Percentiles rank a stretch among this genome's conserved stretches.
phyloP scores from a whole-genome alignment of 2,888 invertebrate species.

The Drosophila tanythrix region DNA sequence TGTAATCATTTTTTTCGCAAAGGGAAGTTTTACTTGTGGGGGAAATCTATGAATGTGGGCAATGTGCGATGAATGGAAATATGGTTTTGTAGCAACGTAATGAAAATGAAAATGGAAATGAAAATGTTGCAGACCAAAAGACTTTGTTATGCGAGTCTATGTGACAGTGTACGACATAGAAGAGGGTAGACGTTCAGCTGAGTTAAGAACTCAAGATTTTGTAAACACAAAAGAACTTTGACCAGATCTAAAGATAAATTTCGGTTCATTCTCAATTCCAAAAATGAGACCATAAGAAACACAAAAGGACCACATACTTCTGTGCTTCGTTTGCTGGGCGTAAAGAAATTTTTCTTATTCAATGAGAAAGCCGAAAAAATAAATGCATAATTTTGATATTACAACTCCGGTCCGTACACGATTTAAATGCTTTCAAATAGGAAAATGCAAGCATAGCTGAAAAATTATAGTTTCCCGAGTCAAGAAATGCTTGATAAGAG shows the following conservation, averaged over 20 bases:
- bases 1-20: conserved; percentile 65
- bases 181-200: not conserved
- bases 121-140: conserved; percentile 41
- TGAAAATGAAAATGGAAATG: conserved; percentile 33
- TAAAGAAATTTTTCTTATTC: conserved; percentile 3
- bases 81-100: conserved; percentile 41
- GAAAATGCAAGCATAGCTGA: conserved; percentile 18
- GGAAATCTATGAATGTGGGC: conserved; percentile 13
- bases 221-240: not conserved
- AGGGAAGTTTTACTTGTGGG: conserved; percentile 29
- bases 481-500: conserved; percentile 44
- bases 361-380: conserved; percentile 1
- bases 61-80: conserved; percentile 28
- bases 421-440: conserved; percentile 25
- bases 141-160: conserved; percentile 39
- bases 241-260: not conserved
- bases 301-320: not conserved
- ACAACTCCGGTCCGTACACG: not conserved
- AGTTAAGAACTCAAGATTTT: not conserved
- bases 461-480: conserved; percentile 38
- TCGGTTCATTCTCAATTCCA: not conserved
- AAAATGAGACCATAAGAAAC: conserved; percentile 1
- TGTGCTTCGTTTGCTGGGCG: conserved; percentile 9
- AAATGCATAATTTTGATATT: conserved; percentile 14
- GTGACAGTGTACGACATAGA: conserved; percentile 9